A percentile compares a stretch with the other conserved stretches of the same genome.
Conservation (phyloP, 2,888 invertebrate species). For the Limnephilus marmoratus region DNA sequence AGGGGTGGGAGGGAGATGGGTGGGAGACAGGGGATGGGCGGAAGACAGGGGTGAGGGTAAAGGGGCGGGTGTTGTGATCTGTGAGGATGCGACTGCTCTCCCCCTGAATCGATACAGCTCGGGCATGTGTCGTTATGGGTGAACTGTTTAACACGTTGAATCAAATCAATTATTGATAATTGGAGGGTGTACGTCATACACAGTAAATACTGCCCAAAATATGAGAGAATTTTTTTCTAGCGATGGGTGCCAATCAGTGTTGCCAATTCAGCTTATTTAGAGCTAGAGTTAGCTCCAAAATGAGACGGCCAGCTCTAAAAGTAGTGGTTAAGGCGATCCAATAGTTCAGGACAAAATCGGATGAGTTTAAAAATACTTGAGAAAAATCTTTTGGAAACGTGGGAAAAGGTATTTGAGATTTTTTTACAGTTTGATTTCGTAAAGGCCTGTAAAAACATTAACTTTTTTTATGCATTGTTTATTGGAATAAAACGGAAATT, state of each 20-base stretch:
- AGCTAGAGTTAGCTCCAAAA: too few relatives aligned
- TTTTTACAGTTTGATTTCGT: too few relatives aligned
- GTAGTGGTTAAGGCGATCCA: too few relatives aligned
- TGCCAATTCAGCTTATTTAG: too few relatives aligned
- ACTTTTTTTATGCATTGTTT: too few relatives aligned
- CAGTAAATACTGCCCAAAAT: not conserved
- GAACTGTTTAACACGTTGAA: constrained; percentile 13
- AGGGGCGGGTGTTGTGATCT: constrained; percentile 25
- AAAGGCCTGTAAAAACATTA: too few relatives aligned
- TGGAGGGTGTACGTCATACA: not conserved
- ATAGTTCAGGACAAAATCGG: too few relatives aligned
- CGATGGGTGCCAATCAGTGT: not conserved
- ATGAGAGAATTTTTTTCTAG: not conserved
- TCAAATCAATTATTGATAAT: constrained; percentile 15
- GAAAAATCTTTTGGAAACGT: too few relatives aligned
- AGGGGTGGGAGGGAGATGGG: not conserved
- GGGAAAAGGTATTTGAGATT: too few relatives aligned
- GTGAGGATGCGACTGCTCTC: constrained; percentile 39
- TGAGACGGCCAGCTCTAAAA: too few relatives aligned
- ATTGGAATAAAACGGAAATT: too few relatives aligned
- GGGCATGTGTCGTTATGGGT: constrained; percentile 38
- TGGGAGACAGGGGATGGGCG: not conserved
- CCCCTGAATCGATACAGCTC: constrained; percentile 40
- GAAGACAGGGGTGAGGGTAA: not conserved
- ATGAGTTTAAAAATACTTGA: too few relatives aligned